phyloP scores from a whole-genome alignment of 2,888 invertebrate genomes.

The Tetanocera ferruginea region DNA sequence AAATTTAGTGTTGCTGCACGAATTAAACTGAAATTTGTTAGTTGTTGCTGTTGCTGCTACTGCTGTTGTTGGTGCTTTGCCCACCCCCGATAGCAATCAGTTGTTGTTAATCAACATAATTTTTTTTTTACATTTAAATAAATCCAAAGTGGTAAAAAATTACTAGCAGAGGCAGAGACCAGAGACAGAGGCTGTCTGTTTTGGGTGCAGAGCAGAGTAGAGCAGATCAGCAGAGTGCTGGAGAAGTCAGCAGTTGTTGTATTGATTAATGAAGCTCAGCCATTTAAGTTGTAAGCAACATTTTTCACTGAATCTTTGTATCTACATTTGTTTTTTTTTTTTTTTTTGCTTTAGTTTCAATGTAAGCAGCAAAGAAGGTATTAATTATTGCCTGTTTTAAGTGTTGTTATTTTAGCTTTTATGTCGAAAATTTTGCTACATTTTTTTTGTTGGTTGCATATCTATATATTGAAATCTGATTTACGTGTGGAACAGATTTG shows the following conservation, averaged over 20 bases:
- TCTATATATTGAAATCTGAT: slow-evolving; percentile 10
- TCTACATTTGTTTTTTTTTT: no score
- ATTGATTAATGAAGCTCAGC: slow-evolving; percentile 15
- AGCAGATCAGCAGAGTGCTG: background rate
- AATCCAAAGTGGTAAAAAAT: no score
- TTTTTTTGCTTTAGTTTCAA: no score
- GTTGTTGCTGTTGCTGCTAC: background rate
- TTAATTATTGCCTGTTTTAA: slow-evolving; percentile 33
- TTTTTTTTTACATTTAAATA: no score
- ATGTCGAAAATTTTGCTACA: slow-evolving; percentile 9
- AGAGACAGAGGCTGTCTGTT: no score
- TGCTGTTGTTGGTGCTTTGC: background rate
- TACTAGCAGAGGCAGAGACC: no score
- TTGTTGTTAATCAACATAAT: background rate
- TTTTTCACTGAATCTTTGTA: background rate
- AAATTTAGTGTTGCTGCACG: background rate
- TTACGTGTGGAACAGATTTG: background rate
- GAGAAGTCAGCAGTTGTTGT: background rate
- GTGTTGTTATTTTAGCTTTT: background rate
- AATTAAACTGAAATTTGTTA: slow-evolving; percentile 16
- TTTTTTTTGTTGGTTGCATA: background rate
- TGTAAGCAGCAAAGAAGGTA: slow-evolving; percentile 15
- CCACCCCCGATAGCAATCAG: background rate
- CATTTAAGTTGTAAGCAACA: slow-evolving; percentile 5
- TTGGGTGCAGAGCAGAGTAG: background rate